Percentiles rank a stretch among this genome's conserved stretches.
Evolutionary conservation across 92 coral and sea anemone genomes (phyloP).

Genomic region (Actinostola sp.): DNA sequence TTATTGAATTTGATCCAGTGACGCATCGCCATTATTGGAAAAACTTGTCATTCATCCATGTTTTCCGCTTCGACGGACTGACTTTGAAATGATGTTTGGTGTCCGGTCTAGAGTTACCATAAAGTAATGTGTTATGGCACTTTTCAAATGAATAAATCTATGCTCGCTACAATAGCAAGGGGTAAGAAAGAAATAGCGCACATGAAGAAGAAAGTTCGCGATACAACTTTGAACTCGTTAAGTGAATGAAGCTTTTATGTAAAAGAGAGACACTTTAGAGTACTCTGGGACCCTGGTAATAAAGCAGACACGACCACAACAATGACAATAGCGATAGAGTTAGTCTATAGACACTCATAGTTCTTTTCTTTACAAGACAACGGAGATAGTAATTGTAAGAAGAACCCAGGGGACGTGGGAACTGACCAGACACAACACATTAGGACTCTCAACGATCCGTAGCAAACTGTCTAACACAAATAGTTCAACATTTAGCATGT

Average conservation of each 20-base stretch:
- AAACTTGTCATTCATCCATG: not conserved
- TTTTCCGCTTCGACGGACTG: conserved; percentile 12
- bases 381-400: not conserved
- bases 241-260: no score
- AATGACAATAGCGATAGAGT: no score
- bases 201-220: not conserved
- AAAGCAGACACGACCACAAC: no score
- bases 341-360: no score
- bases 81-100: conserved; percentile 19
- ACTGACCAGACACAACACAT: conserved; percentile 13
- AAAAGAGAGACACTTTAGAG: no score
- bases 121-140: not conserved
- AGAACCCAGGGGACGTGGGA: not conserved
- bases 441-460: conserved; percentile 15
- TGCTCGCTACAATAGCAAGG: not conserved
- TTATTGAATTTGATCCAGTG: not conserved
- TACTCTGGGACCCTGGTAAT: no score
- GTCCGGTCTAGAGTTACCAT: conserved; percentile 31
- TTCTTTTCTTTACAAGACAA: no score
- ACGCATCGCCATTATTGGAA: not conserved
- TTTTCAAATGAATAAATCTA: conserved; percentile 5
- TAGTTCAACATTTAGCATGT: conserved; percentile 22
- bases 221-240: no score
- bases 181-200: not conserved
- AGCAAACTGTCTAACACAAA: not conserved